Evolutionary conservation across 2,113 vertebrate species (phyloP), one percentile per base, ranked within the genome.

Genomic region (Platichthys flesus): DNA sequence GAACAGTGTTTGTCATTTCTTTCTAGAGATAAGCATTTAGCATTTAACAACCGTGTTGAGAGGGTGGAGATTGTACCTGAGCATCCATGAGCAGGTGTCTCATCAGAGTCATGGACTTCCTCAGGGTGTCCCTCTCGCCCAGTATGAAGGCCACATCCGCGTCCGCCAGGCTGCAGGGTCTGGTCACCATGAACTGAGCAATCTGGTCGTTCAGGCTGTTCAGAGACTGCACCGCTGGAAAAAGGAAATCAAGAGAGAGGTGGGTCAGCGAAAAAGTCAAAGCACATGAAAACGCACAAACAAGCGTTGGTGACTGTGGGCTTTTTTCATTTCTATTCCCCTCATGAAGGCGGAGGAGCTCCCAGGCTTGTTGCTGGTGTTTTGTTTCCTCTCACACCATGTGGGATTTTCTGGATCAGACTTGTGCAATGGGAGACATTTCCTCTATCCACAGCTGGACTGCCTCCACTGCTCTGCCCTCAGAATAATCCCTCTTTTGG

Each of bases 201-300:
- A 99, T 97, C 93, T 98, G 97, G 92, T 98, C 96, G 0, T 98
- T 99, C 54, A 99, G 85, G 75, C 94, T 98, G 85, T 97, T 97
- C 76, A 98, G 88, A 0, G 97, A 97, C 78, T 98, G 96, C 63
- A 98, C 96, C 0, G 97, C 97, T 99, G 93, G 5, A 54, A 80
- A 64, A 51, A 49, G 82, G 59, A 3, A 13, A 56, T 13, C 3
- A 21, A 23, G 18, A 18, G 63, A 55, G 52, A 16, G 54, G 20
- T 67, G n/a, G 51, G 51, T 54, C 51, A 54, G 51, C 4, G 51
- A n/a, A n/a, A n/a, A 21, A 54, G 51, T 54, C 51, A 68, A 68
- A 37, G 31, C n/a, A 67, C n/a, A 73, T 4, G 8, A 54, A 59
- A 24, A 59, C 13, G 31, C 24, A 47, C 5, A 37, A 24, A 74